Base-by-base conservation (phyloP, 2,797 vertebrate species). In the Manis crassicaudata region DNA sequence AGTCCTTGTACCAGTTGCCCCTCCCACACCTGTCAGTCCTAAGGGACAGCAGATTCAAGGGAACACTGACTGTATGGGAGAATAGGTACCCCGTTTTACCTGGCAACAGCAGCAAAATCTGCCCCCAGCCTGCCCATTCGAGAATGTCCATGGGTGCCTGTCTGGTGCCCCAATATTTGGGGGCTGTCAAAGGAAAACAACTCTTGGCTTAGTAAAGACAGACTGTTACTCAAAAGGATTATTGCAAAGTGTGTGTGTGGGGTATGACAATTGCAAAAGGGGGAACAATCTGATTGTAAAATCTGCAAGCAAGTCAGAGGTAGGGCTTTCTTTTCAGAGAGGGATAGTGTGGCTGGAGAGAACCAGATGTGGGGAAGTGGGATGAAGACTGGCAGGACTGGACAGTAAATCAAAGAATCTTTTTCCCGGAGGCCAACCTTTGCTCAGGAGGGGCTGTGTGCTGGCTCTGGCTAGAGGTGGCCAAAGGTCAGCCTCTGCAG, bases 91-190 rank as follows among this genome's bases (percentile, higher is more conserved):
- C n/a, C 8, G 79, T 46, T n/a, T 63, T 37, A 4, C n/a, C 21
- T 5, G 10, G 52, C 14, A 21, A 46, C 1, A 10, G 46, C 7
- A 70, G 50, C 25, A n/a, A 68, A 94, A 65, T 18, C 35, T 60
- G 63, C n/a, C 17, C 3, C 27, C 21, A 12, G 14, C 13, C 35
- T 90, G 27, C 20, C 56, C 40, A 1, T 35, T 54, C n/a, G 3
- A 3, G 1, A 21, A 18, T 11, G 25, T 29, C n/a, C 50, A 56
- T 40, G 0, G 35, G 14, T 54, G 21, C 75, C 75, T 10, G 8
- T 20, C 50, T 12, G 4, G 3, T 7, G 27, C 3, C 37, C 43
- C 7, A 0, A 2, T 18, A 20, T 37, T 73, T 12, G 67, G 35
- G 21, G 70, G 7, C 17, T 72, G 23, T 72, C 56, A 68, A 14